Evolutionary conservation across 2,113 vertebrate species (phyloP).

Genomic region (Xenotilapia caudafasciata): DNA sequence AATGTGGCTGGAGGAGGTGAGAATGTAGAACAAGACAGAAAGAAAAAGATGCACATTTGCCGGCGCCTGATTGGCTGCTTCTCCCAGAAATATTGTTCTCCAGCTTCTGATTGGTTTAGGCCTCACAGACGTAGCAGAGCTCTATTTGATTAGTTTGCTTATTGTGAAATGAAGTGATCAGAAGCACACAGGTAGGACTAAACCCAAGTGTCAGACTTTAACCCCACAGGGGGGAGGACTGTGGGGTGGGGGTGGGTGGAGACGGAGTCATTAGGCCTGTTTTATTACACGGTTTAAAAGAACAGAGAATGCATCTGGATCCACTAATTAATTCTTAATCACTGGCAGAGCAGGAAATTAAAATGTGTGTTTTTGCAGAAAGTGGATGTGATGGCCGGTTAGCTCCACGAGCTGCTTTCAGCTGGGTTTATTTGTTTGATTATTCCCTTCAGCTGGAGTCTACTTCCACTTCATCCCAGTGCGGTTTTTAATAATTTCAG

Average conservation of each 20-base stretch:
- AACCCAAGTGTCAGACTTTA: not conserved
- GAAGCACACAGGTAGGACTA: not conserved
- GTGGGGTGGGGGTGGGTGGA: not conserved
- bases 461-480: not conserved
- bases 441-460: not conserved
- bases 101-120: not conserved
- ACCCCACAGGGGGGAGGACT: accelerated
- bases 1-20: not conserved
- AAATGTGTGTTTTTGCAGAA: not conserved
- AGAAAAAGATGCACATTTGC: not conserved
- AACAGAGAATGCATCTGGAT: not conserved
- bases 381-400: not conserved
- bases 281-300: not conserved
- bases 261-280: not conserved
- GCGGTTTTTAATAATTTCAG: not conserved
- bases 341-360: not conserved
- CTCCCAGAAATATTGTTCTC: not conserved
- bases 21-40: not conserved
- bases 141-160: not conserved
- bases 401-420: not conserved
- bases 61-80: not conserved
- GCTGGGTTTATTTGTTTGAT: not conserved
- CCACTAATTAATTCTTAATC: not conserved
- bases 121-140: not conserved
- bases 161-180: not conserved